Conservation (phyloP, 1,140 invertebrate genomes). For the Chironomus striatipennis region DNA sequence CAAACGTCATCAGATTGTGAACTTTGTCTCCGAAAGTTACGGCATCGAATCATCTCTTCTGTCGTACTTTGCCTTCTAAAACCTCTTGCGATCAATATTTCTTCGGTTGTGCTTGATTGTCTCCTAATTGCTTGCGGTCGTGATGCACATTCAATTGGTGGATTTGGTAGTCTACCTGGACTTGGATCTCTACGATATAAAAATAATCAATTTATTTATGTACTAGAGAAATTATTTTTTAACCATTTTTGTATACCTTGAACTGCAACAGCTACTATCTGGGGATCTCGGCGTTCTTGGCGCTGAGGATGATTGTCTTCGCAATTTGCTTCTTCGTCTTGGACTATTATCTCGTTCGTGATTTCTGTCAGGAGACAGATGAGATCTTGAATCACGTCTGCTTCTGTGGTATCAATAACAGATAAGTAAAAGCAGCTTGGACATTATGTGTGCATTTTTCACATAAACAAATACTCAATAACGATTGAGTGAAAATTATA, state of each 20-base stretch:
- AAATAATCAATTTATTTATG: background rate
- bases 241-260: conserved; percentile 31
- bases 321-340: conserved; percentile 52
- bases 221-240: background rate
- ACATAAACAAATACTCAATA: too few species aligned
- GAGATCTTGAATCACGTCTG: conserved; percentile 63
- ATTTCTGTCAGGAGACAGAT: conserved; percentile 68
- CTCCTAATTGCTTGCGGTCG: conserved; percentile 59
- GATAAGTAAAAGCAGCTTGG: too few species aligned
- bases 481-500: background rate
- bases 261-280: conserved; percentile 64
- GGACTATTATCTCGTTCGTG: conserved; percentile 64
- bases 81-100: conserved; percentile 80
- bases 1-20: conserved; percentile 70
- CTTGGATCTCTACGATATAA: conserved; percentile 50
- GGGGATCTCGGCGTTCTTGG: conserved; percentile 53
- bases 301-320: conserved; percentile 72
- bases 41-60: conserved; percentile 83
- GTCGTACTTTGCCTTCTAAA: conserved; percentile 83
- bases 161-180: conserved; percentile 49
- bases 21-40: conserved; percentile 75
- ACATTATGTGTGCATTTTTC: too few species aligned
- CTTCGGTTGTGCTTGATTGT: conserved; percentile 77
- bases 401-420: conserved; percentile 38
- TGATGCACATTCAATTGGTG: conserved; percentile 39